Evolutionary conservation across 2,888 invertebrate species (phyloP), one percentile per base, ranked within the genome.

Genomic region (Theretra japonica): DNA sequence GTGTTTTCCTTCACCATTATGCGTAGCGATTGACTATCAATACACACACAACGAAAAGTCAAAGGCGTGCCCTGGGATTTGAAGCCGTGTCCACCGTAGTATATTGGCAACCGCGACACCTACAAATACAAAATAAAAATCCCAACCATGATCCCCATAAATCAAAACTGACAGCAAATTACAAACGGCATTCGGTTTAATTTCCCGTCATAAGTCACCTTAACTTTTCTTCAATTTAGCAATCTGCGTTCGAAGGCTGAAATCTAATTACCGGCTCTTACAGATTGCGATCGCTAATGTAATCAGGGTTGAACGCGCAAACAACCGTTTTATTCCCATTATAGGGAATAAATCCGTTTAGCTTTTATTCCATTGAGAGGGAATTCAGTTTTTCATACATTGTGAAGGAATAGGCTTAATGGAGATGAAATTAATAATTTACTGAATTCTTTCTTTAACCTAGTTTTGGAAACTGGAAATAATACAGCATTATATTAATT

Each of bases 191-290:
- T 57, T 23, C 65, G 23, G 59, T 71, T 68, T 59, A 8, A 71
- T 58, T 71, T 68, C 68, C 71, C 68, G 58, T 50, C 30, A 71
- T 50, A 57, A 68, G 58, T 58, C 30, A n/a, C 28, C 58, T 58
- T 71, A 71, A 69, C 59, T 56, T 72, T 68, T 69, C 72, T 72
- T 69, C 72, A 72, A 72, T 72, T 72, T 53, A 69, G 50, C 72
- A 60, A 72, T 72, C 60, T 69, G 53, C 33, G 69, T 69, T 69
- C 50, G 33, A 59, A 70, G 33, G 72, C 69, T 68, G 19, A 69
- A 91, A 91, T 90, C 86, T 86, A 89, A 91, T 91, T 89, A 90
- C 84, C 85, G 85, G 83, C 73, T 79, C 78, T 83, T 81, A 81
- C 83, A 84, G 89, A 88, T 88, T 89, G 88, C 87, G 80, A 89